These are phyloP conservation scores for Novumbra hubbsi DNA, from an alignment of 2,797 vertebrate genomes.

Conservation along the genomic window DNA sequence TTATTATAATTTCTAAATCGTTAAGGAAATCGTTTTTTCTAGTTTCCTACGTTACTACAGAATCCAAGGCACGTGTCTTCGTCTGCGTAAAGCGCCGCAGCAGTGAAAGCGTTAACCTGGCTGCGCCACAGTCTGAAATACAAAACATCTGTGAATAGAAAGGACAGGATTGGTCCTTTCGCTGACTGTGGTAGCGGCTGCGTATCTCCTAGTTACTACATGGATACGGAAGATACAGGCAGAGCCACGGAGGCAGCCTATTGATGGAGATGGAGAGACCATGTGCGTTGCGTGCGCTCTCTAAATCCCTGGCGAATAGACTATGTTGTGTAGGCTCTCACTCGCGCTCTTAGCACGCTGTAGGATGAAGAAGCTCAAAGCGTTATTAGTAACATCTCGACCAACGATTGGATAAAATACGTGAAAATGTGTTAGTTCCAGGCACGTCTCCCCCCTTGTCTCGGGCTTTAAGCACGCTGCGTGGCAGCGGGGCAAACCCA, in stretches of 20 bases:
- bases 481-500: not conserved
- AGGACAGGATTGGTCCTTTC: not conserved
- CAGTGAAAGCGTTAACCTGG: not conserved
- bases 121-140: not conserved
- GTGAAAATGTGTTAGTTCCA: not conserved
- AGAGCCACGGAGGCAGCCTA: not conserved
- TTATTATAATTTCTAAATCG: not conserved
- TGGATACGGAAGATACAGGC: slow-evolving; percentile 3
- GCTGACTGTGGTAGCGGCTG: not conserved
- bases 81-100: not conserved
- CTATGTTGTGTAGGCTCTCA: not conserved
- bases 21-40: not conserved
- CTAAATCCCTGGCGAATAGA: slow-evolving; percentile 1
- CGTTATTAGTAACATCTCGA: slow-evolving; percentile 3
- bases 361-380: not conserved
- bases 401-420: not conserved
- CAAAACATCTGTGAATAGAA: not conserved
- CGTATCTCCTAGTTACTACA: not conserved
- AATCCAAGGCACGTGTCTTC: too few species aligned
- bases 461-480: not conserved
- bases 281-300: slow-evolving; percentile 1
- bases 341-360: not conserved
- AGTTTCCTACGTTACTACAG: too few species aligned
- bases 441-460: not conserved
- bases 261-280: not conserved